These are phyloP conservation scores for Pyrgilauda ruficollis DNA, from an alignment of 2,113 vertebrate species.

Conservation along the genomic window DNA sequence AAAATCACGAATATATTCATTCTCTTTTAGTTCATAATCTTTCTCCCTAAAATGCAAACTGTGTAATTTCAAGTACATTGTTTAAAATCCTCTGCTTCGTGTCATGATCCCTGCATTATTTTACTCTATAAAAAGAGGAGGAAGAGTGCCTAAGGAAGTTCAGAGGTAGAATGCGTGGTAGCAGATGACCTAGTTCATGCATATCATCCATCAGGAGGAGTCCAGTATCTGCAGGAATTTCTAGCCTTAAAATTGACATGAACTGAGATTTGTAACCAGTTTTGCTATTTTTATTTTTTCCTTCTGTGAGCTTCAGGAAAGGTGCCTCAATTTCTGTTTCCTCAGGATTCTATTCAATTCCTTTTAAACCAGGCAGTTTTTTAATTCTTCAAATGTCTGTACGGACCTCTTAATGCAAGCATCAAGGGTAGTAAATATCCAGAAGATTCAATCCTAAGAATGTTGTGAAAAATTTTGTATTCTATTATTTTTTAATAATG, in stretches of 20 bases:
- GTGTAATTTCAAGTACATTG: background rate
- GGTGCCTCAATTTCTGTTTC: background rate
- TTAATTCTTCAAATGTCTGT: background rate
- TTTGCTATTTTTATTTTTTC: background rate
- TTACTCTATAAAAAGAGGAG: background rate
- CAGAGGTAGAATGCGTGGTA: rapidly evolving
- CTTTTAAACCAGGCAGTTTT: background rate
- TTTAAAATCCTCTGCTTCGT: background rate
- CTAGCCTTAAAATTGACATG: background rate
- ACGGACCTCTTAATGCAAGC: background rate
- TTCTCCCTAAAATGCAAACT: background rate
- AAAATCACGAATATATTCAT: background rate
- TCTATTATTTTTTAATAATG: background rate
- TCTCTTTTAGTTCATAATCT: background rate
- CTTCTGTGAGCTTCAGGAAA: background rate
- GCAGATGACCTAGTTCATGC: background rate
- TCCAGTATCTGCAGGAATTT: background rate
- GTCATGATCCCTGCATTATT: background rate
- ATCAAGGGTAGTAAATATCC: background rate
- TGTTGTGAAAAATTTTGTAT: background rate
- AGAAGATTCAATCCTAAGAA: background rate
- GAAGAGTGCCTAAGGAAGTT: background rate
- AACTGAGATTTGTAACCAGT: background rate
- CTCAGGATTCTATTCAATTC: background rate
- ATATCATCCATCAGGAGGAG: background rate